Evolutionary conservation across 2,888 invertebrate genomes (phyloP).

Genomic region (Lasius platythorax): DNA sequence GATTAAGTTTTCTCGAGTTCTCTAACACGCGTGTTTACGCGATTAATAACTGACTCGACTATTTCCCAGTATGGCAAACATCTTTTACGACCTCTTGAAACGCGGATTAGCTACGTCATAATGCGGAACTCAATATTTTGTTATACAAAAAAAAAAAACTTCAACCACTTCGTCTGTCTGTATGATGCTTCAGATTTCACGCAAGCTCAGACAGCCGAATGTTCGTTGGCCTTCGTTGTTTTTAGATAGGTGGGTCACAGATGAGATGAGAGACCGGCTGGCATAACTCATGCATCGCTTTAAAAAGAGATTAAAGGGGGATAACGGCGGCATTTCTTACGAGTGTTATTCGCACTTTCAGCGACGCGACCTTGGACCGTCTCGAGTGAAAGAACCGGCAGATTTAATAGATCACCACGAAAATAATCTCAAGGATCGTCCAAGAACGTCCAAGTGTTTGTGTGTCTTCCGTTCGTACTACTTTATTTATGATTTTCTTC

Average conservation of each 20-base stretch:
- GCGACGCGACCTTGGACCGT: conserved; percentile 22
- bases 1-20: neutral
- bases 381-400: neutral
- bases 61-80: neutral
- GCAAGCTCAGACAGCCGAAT: neutral
- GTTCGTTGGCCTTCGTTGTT: neutral
- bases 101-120: neutral
- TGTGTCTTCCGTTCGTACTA: neutral
- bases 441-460: neutral
- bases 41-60: conserved; percentile 1
- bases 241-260: conserved; percentile 1
- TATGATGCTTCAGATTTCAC: neutral
- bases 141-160: neutral
- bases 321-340: conserved; percentile 29
- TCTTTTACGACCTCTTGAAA: conserved; percentile 15
- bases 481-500: neutral
- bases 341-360: conserved; percentile 39
- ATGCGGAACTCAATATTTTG: neutral
- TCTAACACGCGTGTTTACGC: neutral
- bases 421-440: conserved; percentile 5
- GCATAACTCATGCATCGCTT: conserved; percentile 25
- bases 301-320: conserved; percentile 33
- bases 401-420: conserved; percentile 17
- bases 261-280: conserved; percentile 3
- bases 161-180: neutral